Evolutionary conservation across 2,888 invertebrate genomes (phyloP).

Genomic region (Creontiades dilutus): DNA sequence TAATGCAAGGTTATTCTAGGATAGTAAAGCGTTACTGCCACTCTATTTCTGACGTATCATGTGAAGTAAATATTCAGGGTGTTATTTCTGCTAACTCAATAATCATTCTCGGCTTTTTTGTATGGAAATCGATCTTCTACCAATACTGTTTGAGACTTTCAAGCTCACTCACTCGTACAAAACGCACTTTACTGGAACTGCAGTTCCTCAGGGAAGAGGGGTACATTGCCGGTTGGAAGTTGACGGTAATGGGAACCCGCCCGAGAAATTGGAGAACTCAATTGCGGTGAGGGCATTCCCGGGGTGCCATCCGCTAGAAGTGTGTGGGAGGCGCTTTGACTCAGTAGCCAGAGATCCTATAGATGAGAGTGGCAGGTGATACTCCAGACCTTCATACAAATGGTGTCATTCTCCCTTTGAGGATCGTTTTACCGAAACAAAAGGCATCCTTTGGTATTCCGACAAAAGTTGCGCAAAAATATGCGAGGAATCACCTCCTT

Average conservation of each 20-base stretch:
- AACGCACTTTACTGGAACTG: background rate
- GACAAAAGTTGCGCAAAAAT: too few relatives aligned
- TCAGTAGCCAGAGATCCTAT: background rate
- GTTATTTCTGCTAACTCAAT: too few relatives aligned
- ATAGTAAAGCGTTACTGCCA: too few relatives aligned
- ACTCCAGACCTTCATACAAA: background rate
- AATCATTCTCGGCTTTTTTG: too few relatives aligned
- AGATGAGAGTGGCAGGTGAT: background rate
- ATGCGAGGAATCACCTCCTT: too few relatives aligned
- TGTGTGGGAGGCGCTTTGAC: background rate
- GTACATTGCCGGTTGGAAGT: background rate
- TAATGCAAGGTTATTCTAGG: too few relatives aligned
- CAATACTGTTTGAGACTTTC: too few relatives aligned
- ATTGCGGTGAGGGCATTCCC: slow-evolving; percentile 3
- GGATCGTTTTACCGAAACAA: background rate
- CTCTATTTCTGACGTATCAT: too few relatives aligned
- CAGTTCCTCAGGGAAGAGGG: background rate
- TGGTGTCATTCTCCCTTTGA: background rate
- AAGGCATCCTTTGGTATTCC: background rate
- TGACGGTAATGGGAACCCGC: background rate
- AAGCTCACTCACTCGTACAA: too few relatives aligned
- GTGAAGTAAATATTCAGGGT: too few relatives aligned
- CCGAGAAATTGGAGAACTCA: background rate
- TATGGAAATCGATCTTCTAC: too few relatives aligned
- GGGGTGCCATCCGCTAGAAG: background rate